Conservation (phyloP, 2,888 invertebrate species). For the Acanthacorydalis orientalis region DNA sequence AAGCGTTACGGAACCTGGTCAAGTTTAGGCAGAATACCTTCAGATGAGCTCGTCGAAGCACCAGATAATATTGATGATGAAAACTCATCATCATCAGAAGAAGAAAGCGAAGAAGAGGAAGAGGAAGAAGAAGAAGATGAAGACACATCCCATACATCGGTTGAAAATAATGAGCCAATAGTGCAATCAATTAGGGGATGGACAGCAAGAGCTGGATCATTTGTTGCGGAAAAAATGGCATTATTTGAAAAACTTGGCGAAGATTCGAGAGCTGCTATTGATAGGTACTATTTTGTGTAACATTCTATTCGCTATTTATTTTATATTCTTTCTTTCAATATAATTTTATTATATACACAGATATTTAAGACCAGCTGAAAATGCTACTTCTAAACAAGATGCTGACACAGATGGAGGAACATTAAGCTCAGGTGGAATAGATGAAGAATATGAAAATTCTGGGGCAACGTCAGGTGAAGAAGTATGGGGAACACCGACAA, state of each 20-base stretch:
- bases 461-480: conserved; percentile 74
- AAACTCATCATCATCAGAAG: conserved; percentile 13
- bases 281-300: conserved; percentile 24
- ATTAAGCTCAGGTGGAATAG: conserved; percentile 21
- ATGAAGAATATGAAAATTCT: conserved; percentile 63
- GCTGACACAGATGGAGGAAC: conserved; percentile 11
- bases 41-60: conserved; percentile 34
- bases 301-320: background rate
- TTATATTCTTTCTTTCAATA: conserved; percentile 16
- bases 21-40: conserved; percentile 50
- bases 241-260: conserved; percentile 46
- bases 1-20: conserved; percentile 52
- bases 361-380: conserved; percentile 35
- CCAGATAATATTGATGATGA: conserved; percentile 25
- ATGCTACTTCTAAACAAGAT: conserved; percentile 1
- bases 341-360: conserved; percentile 27
- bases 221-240: conserved; percentile 67
- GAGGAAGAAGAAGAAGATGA: conserved; percentile 21
- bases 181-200: conserved; percentile 33
- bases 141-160: conserved; percentile 4
- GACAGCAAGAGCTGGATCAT: conserved; percentile 66
- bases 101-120: conserved; percentile 14
- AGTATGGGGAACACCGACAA: conserved; percentile 79
- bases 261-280: conserved; percentile 25
- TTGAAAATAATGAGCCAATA: conserved; percentile 7